Evolutionary conservation across 1,140 invertebrate species (phyloP).

Genomic region (Macrostomum lignano): DNA sequence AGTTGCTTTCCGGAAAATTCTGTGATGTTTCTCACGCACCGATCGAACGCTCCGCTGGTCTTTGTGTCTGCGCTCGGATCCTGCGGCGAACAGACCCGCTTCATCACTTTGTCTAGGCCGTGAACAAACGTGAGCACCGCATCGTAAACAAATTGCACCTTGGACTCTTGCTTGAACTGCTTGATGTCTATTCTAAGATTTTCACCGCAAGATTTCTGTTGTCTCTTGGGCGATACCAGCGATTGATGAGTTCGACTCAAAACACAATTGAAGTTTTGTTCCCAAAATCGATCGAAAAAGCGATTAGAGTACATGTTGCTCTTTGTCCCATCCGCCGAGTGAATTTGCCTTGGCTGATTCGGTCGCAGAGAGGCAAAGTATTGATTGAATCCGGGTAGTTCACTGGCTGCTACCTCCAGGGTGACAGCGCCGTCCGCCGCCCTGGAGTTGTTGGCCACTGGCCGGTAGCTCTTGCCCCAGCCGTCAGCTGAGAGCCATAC

Average conservation of each 20-base stretch:
- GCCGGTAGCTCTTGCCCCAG: constrained; percentile 41
- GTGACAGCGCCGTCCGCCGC: constrained; percentile 42
- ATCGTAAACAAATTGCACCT: constrained; percentile 59
- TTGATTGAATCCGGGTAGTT: constrained; percentile 11
- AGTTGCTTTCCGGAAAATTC: constrained; percentile 2
- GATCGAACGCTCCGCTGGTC: neutral
- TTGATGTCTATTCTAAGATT: no score
- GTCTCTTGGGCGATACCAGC: no score
- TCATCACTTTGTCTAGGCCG: constrained; percentile 34
- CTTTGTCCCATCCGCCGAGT: no score
- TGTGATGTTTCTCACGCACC: neutral
- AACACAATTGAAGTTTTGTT: no score
- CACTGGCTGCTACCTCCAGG: constrained; percentile 31
- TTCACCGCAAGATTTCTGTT: no score
- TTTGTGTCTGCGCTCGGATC: no score
- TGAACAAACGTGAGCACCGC: constrained; percentile 56
- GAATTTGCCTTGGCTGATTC: no score
- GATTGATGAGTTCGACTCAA: no score
- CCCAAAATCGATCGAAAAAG: no score
- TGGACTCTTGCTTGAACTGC: constrained; percentile 44
- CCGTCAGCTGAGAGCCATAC: constrained; percentile 45
- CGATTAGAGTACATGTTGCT: no score
- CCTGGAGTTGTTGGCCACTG: constrained; percentile 37
- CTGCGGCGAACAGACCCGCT: neutral
- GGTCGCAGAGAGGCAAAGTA: no score